phyloP scores from a whole-genome alignment of 2,888 invertebrate species.

The Megastigmus dorsalis region DNA sequence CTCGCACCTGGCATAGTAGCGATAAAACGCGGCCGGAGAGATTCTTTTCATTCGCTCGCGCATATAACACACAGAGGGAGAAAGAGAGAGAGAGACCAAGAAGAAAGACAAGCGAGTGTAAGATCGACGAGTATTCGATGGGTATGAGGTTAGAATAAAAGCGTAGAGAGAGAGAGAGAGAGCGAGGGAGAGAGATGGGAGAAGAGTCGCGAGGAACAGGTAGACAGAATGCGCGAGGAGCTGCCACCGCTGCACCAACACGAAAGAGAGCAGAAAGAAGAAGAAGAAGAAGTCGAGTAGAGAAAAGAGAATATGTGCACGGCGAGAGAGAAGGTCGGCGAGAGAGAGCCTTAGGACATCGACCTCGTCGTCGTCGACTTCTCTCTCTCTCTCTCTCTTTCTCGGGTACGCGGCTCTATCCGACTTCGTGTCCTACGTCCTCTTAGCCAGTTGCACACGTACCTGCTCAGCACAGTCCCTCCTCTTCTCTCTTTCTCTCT shows the following conservation, averaged over 20 bases:
- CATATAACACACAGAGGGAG: not conserved
- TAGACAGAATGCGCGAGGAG: conserved; percentile 38
- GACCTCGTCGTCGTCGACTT: conserved; percentile 22
- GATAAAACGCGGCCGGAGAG: too few species aligned
- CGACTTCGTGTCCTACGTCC: conserved; percentile 19
- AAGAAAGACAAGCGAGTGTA: too few species aligned
- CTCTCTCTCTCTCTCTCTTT: conserved; percentile 9
- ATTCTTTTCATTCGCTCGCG: too few species aligned
- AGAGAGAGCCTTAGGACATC: conserved; percentile 55
- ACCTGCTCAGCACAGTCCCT: too few species aligned
- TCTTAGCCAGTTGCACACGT: conserved; percentile 9
- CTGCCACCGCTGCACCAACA: not conserved
- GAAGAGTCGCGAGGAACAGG: conserved; percentile 8
- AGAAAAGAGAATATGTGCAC: conserved; percentile 44
- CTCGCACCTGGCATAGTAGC: too few species aligned
- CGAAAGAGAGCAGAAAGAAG: not conserved
- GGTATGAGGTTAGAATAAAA: not conserved
- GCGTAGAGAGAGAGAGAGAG: not conserved
- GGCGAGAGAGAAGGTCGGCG: conserved; percentile 50
- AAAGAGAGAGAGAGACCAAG: too few species aligned
- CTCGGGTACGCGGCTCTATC: too few species aligned
- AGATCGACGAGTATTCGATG: too few species aligned
- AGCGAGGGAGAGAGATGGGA: not conserved
- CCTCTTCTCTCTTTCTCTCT: not conserved
- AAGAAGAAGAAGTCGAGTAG: conserved; percentile 48